Conservation (phyloP, 1,140 invertebrate species). For the Andricus grossulariae region DNA sequence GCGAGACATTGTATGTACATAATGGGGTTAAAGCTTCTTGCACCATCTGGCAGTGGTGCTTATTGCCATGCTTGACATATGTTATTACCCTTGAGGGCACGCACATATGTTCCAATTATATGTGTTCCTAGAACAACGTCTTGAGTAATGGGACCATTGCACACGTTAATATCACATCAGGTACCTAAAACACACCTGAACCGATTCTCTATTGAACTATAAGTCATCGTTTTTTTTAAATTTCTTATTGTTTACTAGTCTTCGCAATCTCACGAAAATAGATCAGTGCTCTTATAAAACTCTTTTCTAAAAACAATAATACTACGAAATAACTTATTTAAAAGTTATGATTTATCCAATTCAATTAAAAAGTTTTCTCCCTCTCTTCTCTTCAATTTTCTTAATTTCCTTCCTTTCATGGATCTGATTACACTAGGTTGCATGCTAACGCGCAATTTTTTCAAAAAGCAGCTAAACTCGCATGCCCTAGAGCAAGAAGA, state of each 20-base stretch:
- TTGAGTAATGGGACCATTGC: constrained; percentile 6
- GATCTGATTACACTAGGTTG: not conserved
- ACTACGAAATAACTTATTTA: no score
- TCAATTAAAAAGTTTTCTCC: not conserved
- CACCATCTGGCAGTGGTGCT: constrained; percentile 26
- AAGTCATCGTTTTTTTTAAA: no score
- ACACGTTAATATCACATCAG: constrained; percentile 14
- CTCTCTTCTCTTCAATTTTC: not conserved
- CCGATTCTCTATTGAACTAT: no score
- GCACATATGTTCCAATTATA: constrained; percentile 30
- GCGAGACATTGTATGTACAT: constrained; percentile 12
- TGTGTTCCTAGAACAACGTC: constrained; percentile 26
- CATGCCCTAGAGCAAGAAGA: constrained; percentile 1
- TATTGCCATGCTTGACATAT: constrained; percentile 30
- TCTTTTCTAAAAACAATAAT: no score
- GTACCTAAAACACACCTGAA: not conserved
- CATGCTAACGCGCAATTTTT: not conserved
- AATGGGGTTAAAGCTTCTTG: constrained; percentile 15
- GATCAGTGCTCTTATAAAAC: no score
- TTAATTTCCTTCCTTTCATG: not conserved
- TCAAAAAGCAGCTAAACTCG: not conserved
- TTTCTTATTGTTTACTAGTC: no score
- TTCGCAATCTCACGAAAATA: no score
- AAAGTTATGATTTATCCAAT: no score
- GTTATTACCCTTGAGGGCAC: constrained; percentile 31